These are phyloP conservation scores for Hypercompe scribonia DNA, from an alignment of 2,888 invertebrate genomes.

Conservation along the genomic window DNA sequence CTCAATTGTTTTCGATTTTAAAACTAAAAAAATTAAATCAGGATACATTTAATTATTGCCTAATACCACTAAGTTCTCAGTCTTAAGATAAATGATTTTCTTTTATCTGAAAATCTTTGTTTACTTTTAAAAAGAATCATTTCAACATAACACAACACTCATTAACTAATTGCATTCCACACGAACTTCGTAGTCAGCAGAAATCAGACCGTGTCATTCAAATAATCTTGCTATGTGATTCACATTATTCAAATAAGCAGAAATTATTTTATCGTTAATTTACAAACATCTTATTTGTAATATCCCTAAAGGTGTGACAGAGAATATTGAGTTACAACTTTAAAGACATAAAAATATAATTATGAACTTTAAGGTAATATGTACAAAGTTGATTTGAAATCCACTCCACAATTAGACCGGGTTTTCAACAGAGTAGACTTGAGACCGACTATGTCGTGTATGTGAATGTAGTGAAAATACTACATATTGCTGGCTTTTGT, in stretches of 20 bases:
- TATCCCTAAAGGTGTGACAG: too few species aligned
- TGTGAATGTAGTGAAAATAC: too few species aligned
- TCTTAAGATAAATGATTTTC: neutral
- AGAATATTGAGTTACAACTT: neutral
- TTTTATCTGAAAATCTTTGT: neutral
- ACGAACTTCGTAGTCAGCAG: slow-evolving; percentile 25
- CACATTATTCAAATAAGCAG: slow-evolving; percentile 7
- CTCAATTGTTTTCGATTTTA: too few species aligned
- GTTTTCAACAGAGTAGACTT: too few species aligned
- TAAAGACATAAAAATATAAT: too few species aligned
- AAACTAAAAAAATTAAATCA: neutral
- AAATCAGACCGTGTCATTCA: slow-evolving; percentile 2
- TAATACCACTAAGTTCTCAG: neutral
- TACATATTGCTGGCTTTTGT: too few species aligned
- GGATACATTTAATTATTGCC: too few species aligned
- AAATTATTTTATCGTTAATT: neutral
- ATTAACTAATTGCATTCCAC: slow-evolving; percentile 33
- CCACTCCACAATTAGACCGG: too few species aligned
- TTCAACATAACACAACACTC: slow-evolving; percentile 8
- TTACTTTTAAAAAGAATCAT: neutral
- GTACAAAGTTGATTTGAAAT: too few species aligned
- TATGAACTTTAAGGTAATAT: too few species aligned
- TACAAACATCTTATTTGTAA: neutral
- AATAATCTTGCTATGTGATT: neutral
- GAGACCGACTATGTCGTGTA: too few species aligned